A percentile compares a stretch with the other conserved stretches of the same genome.
Conservation (phyloP, 2,888 invertebrate genomes). For the Scrobipalpa atriplicella region DNA sequence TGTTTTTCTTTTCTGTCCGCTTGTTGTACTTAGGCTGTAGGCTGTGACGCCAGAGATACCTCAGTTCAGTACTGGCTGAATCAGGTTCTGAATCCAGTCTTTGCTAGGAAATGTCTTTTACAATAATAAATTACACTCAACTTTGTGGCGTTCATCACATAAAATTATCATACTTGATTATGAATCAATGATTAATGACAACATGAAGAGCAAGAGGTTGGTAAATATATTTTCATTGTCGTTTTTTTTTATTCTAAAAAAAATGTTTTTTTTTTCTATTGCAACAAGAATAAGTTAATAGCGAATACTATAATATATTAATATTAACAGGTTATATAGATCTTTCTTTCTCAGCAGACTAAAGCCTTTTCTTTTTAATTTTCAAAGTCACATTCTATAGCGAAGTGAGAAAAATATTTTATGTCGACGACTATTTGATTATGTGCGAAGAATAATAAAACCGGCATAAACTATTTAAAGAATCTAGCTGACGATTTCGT, state of each 20-base stretch:
- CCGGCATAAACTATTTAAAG: conserved; percentile 8
- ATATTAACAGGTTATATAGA: too few species aligned
- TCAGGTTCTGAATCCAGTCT: background rate
- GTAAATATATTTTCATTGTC: too few species aligned
- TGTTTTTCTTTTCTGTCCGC: background rate
- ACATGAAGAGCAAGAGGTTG: too few species aligned
- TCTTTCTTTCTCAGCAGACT: too few species aligned
- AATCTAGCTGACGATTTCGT: conserved; percentile 11
- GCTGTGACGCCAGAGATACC: background rate
- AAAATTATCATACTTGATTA: too few species aligned
- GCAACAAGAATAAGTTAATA: too few species aligned
- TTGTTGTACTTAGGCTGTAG: background rate
- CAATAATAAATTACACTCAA: background rate
- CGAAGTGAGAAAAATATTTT: conserved; percentile 13
- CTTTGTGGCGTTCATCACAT: too few species aligned
- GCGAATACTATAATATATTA: too few species aligned
- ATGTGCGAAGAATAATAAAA: conserved; percentile 5
- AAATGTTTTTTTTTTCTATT: too few species aligned
- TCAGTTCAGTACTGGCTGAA: background rate
- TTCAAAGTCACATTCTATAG: background rate
- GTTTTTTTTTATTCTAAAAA: too few species aligned
- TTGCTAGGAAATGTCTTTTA: background rate
- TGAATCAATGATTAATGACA: too few species aligned
- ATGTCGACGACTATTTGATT: background rate
- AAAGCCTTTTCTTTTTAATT: too few species aligned